Conservation (phyloP, 2,888 invertebrate species). For the Phyllotreta striolata region DNA sequence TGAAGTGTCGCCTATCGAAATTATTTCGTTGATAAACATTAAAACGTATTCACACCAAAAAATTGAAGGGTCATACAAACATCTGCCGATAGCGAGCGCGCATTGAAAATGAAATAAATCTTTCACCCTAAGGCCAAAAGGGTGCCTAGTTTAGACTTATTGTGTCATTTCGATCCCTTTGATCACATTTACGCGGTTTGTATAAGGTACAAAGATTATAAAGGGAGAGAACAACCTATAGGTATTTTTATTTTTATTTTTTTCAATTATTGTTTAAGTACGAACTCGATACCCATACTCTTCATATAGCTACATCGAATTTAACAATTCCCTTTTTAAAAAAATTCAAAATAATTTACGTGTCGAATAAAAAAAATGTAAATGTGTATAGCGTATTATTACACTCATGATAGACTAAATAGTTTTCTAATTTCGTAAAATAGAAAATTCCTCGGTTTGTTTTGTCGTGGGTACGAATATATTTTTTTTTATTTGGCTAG, state of each 20-base stretch:
- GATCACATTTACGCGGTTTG: constrained; percentile 17
- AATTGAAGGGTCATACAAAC: not conserved
- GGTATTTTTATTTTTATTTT: constrained; percentile 3
- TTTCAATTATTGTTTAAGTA: no score
- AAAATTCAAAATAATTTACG: no score
- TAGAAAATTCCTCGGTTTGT: not conserved
- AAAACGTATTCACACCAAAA: no score
- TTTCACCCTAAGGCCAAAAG: constrained; percentile 15
- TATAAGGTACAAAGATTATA: constrained; percentile 7
- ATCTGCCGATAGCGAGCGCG: constrained; percentile 8
- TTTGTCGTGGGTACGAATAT: not conserved
- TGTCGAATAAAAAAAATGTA: no score
- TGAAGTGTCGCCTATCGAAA: no score
- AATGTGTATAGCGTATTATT: no score
- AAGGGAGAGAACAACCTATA: constrained; percentile 1
- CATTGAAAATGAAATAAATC: constrained; percentile 18
- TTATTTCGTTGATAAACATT: no score
- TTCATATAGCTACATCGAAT: no score
- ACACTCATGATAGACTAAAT: no score
- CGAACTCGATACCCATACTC: no score
- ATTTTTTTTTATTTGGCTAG: constrained; percentile 5
- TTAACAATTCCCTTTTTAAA: no score
- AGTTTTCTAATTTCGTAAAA: not conserved
- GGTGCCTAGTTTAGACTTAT: constrained; percentile 17
- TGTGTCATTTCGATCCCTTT: constrained; percentile 20